Conservation (phyloP, 2,797 vertebrate genomes). For the Aeoliscus strigatus region DNA sequence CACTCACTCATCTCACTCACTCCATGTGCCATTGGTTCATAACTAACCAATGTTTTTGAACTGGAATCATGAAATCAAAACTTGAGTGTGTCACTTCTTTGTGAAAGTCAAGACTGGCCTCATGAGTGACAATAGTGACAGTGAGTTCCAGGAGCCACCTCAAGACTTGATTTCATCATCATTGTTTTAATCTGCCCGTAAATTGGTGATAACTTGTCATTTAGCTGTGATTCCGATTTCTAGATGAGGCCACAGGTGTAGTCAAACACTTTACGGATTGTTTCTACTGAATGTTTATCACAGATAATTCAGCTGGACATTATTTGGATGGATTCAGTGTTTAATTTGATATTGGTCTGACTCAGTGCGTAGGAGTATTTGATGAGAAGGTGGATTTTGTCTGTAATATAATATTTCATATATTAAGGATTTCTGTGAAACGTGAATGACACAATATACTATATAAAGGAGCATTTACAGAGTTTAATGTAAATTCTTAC, state of each 20-base stretch:
- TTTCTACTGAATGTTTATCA: neutral
- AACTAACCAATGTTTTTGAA: constrained; percentile 27
- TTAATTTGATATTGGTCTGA: no score
- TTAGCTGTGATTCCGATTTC: constrained; percentile 56
- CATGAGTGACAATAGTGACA: constrained; percentile 13
- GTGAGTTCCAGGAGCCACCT: constrained; percentile 19
- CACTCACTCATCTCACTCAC: constrained; percentile 40
- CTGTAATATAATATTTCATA: no score
- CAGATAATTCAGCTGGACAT: no score
- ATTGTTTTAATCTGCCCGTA: constrained; percentile 4
- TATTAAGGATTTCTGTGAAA: no score
- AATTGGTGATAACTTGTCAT: constrained; percentile 21
- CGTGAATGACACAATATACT: no score
- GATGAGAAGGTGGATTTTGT: no score
- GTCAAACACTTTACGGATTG: neutral
- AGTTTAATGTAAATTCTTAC: no score
- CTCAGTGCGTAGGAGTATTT: no score
- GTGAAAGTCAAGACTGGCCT: constrained; percentile 5
- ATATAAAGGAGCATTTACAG: no score
- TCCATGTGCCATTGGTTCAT: constrained; percentile 65
- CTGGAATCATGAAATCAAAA: constrained; percentile 48
- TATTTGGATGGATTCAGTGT: no score
- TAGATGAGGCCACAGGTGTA: constrained; percentile 33
- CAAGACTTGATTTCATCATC: constrained; percentile 52
- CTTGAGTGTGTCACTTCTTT: constrained; percentile 26